Conservation (phyloP, 2,888 invertebrate genomes). For the Patella pellucida region DNA sequence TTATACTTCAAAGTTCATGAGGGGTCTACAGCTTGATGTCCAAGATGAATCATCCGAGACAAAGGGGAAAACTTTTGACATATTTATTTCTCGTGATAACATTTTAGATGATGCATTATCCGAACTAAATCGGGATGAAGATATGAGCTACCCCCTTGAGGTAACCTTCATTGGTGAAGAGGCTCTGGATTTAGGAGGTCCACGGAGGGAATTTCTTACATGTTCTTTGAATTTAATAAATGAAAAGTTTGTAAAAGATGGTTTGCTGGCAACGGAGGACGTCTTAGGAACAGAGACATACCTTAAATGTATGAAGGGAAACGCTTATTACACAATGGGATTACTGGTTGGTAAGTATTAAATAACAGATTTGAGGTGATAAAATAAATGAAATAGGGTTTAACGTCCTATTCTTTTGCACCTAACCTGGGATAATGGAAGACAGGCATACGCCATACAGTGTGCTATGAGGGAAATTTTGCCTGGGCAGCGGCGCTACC, state of each 20-base stretch:
- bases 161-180: neutral
- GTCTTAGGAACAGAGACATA: conserved; percentile 4
- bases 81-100: neutral
- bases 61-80: neutral
- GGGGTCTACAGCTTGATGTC: neutral
- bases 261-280: neutral
- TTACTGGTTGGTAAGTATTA: neutral
- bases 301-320: neutral
- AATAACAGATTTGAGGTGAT: neutral
- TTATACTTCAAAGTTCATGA: neutral
- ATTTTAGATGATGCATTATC: neutral
- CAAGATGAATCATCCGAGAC: neutral
- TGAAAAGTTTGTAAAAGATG: neutral
- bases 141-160: neutral
- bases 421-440: too few relatives aligned
- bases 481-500: too few relatives aligned
- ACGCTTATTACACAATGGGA: neutral
- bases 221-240: too few relatives aligned
- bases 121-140: neutral
- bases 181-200: neutral
- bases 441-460: too few relatives aligned
- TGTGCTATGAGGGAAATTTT: too few relatives aligned
- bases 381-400: too few relatives aligned
- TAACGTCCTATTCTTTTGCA: too few relatives aligned
- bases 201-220: neutral